Percentiles rank a stretch among this genome's conserved stretches.
Evolutionary conservation across 1,140 invertebrate species (phyloP).

Genomic region (Globodera ellingtonae): DNA sequence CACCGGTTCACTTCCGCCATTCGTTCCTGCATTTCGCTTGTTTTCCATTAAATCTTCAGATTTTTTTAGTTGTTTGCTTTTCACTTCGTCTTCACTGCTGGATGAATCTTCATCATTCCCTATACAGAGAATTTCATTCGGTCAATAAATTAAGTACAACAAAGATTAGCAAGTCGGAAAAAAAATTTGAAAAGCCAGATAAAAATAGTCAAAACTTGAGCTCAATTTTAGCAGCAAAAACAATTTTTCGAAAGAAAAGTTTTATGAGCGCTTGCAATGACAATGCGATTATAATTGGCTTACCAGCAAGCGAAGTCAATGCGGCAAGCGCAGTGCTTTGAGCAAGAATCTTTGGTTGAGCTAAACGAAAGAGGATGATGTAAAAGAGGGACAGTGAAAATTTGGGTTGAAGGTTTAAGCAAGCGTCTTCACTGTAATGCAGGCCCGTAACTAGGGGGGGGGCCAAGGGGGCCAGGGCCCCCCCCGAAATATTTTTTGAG

Average conservation of each 20-base stretch:
- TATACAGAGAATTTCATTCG: neutral
- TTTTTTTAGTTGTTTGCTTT: neutral
- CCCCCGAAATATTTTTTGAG: too few relatives aligned
- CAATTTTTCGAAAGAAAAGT: neutral
- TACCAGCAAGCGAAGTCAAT: constrained; percentile 39
- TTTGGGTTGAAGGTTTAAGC: neutral
- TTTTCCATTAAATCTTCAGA: too few relatives aligned
- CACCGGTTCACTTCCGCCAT: constrained; percentile 17
- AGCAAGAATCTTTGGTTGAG: constrained; percentile 43
- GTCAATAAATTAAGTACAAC: neutral
- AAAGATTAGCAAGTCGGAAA: neutral
- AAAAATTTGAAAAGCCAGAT: neutral
- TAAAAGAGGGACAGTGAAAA: neutral
- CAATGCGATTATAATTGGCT: constrained; percentile 1
- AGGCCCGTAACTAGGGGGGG: too few relatives aligned
- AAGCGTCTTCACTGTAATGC: neutral
- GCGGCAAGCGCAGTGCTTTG: constrained; percentile 41
- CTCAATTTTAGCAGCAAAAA: neutral
- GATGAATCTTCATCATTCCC: constrained; percentile 3
- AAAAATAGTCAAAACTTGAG: neutral
- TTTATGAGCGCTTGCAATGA: neutral
- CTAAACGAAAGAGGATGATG: constrained; percentile 33
- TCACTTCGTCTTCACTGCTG: constrained; percentile 13
- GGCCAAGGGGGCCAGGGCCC: too few relatives aligned
- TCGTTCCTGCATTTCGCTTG: neutral